Evolutionary conservation across 2,888 invertebrate species (phyloP).

Genomic region (Tetanocera ferruginea): DNA sequence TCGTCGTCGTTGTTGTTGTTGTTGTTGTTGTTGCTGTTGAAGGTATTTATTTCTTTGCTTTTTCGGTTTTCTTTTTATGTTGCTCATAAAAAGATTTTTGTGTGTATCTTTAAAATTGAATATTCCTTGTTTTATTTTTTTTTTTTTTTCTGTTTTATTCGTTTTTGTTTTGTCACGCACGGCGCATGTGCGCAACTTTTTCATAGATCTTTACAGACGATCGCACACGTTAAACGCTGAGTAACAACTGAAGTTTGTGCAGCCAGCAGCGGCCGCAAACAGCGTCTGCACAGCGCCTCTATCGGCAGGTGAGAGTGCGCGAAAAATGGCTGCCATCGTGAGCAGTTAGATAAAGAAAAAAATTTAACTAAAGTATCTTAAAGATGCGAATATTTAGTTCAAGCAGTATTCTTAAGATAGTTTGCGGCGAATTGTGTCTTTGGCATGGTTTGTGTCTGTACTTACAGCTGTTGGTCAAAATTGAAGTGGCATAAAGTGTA

Average conservation of each 20-base stretch:
- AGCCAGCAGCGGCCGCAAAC: background rate
- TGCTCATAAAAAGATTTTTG: background rate
- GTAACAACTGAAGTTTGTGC: slow-evolving; percentile 27
- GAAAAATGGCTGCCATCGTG: slow-evolving; percentile 12
- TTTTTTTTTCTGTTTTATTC: no score
- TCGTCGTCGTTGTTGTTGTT: background rate
- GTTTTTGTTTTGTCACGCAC: slow-evolving; percentile 22
- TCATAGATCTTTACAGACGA: slow-evolving; percentile 8
- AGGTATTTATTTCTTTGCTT: slow-evolving; percentile 1
- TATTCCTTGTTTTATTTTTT: slow-evolving; percentile 7
- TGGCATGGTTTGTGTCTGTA: background rate
- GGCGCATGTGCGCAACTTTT: background rate
- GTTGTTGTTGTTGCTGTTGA: no score
- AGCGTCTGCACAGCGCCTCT: no score
- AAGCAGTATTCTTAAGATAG: no score
- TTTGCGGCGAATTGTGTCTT: no score
- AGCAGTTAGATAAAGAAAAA: background rate
- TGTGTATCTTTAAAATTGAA: slow-evolving; percentile 33
- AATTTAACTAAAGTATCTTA: no score
- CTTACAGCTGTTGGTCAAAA: no score
- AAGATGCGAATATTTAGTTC: background rate
- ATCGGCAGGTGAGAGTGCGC: background rate
- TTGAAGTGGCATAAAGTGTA: no score
- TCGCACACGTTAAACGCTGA: slow-evolving; percentile 24
- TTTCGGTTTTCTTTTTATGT: slow-evolving; percentile 9